Percentiles rank a stretch among this genome's conserved stretches.
Evolutionary conservation across 1,140 invertebrate genomes (phyloP).

Genomic region (Helicoverpa armigera): DNA sequence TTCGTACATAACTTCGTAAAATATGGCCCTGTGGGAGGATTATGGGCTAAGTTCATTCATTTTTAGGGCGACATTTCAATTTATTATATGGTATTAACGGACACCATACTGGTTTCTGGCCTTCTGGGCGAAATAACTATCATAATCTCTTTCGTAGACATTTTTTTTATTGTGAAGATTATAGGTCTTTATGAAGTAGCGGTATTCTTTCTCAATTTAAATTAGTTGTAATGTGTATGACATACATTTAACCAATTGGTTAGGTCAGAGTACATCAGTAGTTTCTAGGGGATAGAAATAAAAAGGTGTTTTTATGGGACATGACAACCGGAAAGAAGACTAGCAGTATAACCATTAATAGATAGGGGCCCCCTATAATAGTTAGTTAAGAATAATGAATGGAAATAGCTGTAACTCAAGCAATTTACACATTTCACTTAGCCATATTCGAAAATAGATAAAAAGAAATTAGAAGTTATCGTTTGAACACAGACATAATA

Average conservation of each 20-base stretch:
- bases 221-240: no score
- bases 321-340: background rate
- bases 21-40: slow-evolving; percentile 14
- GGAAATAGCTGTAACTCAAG: background rate
- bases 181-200: no score
- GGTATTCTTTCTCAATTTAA: no score
- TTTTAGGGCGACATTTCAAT: slow-evolving; percentile 33
- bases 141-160: background rate
- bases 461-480: no score
- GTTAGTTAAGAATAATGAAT: background rate
- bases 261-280: no score
- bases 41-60: slow-evolving; percentile 2
- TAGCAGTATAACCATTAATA: background rate
- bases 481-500: no score
- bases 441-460: no score
- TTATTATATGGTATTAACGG: slow-evolving; percentile 23
- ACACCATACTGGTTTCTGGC: background rate
- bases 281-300: no score
- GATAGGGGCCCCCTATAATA: background rate
- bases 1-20: background rate
- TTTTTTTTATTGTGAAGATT: background rate
- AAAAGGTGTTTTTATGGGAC: background rate
- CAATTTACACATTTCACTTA: no score
- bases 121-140: background rate
- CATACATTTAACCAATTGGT: no score